Percentiles rank a stretch among this genome's conserved stretches.
phyloP scores from a whole-genome alignment of 2,888 invertebrate genomes.

The Ceramica pisi region DNA sequence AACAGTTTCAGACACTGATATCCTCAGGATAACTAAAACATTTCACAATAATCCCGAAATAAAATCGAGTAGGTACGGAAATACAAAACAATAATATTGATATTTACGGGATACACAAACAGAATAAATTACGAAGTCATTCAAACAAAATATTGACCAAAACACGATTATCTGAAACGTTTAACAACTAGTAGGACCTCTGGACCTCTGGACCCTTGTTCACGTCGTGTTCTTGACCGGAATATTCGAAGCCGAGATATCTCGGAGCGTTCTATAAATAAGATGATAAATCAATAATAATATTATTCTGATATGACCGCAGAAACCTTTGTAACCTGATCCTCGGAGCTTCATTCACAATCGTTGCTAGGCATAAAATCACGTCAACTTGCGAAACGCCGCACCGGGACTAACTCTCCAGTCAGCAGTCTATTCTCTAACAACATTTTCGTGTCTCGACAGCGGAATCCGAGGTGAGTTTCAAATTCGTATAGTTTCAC shows the following conservation, averaged over 20 bases:
- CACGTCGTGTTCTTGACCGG: conserved; percentile 50
- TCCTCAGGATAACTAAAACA: neutral
- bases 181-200: conserved; percentile 19
- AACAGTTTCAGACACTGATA: neutral
- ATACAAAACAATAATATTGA: neutral
- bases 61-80: neutral
- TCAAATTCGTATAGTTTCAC: no score
- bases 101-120: conserved; percentile 14
- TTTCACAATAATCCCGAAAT: neutral
- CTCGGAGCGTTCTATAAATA: conserved; percentile 59
- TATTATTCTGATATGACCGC: conserved; percentile 42
- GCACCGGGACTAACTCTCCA: no score
- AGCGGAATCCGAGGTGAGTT: no score
- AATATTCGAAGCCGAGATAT: conserved; percentile 56
- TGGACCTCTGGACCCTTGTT: conserved; percentile 29
- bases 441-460: no score
- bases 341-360: conserved; percentile 55
- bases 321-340: conserved; percentile 57
- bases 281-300: conserved; percentile 57
- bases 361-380: neutral
- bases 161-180: conserved; percentile 35
- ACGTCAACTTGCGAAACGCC: neutral
- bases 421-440: no score
- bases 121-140: conserved; percentile 14
- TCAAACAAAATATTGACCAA: conserved; percentile 36